Conservation (phyloP, 2,888 invertebrate genomes). For the Germaria angustata region DNA sequence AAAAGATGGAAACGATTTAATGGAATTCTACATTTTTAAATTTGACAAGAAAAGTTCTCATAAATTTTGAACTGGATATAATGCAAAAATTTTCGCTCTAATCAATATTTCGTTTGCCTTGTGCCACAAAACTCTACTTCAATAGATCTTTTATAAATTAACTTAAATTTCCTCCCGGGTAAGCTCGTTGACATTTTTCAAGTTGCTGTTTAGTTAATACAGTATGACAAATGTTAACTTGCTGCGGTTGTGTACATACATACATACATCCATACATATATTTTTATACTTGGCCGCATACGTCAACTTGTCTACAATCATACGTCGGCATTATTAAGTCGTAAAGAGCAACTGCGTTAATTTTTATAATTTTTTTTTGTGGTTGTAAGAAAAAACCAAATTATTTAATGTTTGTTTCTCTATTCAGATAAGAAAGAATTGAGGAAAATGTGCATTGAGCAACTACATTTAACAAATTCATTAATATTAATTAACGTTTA, state of each 20-base stretch:
- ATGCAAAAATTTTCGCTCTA: no score
- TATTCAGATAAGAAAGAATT: conserved; percentile 51
- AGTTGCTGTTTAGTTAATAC: conserved; percentile 28
- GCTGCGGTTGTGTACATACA: no score
- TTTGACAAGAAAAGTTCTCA: no score
- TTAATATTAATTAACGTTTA: conserved; percentile 58
- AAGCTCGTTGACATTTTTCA: neutral
- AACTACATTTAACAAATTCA: conserved; percentile 59
- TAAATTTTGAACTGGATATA: no score
- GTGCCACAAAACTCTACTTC: no score
- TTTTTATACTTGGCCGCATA: neutral
- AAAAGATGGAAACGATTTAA: no score
- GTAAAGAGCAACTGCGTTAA: neutral
- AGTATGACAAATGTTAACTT: conserved; percentile 51
- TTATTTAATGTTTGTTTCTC: conserved; percentile 19
- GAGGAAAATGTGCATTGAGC: conserved; percentile 26
- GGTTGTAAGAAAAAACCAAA: neutral
- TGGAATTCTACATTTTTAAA: no score
- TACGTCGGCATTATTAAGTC: conserved; percentile 19
- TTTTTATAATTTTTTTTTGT: no score
- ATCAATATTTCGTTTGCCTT: no score
- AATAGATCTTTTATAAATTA: no score
- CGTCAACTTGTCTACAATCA: neutral
- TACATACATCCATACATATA: conserved; percentile 39
- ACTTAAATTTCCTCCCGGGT: conserved; percentile 1